Base-by-base conservation (phyloP, 2,888 invertebrate species). In the Tortricodes alternella region DNA sequence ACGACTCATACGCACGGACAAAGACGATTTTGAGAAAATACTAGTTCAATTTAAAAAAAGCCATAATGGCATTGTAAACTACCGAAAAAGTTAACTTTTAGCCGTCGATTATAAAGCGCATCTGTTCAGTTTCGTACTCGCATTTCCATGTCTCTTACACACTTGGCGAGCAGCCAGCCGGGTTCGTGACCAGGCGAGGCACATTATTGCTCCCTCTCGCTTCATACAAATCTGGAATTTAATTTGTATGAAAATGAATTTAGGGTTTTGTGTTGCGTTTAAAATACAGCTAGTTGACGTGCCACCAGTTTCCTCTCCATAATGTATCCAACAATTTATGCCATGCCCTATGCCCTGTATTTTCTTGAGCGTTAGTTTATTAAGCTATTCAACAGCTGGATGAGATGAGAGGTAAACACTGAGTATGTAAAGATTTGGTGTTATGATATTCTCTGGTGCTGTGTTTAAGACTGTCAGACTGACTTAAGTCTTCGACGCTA, bases 211-310 rank as follows among this genome's bases (percentile, higher is more conserved):
- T 58, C 61, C 58, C 59, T 50, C 53, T 58, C 16, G 52, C 43
- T 48, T 44, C 64, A 65, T 65, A 67, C 68, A 67, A 70, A 67
- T 70, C 63, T 59, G 62, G 62, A 71, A 68, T 73, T 73, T 68
- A 70, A 74, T 74, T 71, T 74, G 34, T 60, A 58, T 66, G 69
- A 78, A 71, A 74, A 78, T 79, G 73, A 70, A 70, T 75, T 72
- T 70, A 73, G 73, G 71, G 66, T 57, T 61, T 58, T 58, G 63
- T 65, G 61, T 27, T 49, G 57, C 19, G 53, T 58, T 60, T 67
- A 59, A 67, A 64, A 69, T 64, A 66, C 43, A 41, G 48, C 53
- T 15, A 49, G 41, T 49, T 43, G 49, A 43, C 35, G 49, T 48
- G 53, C 21, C 35, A 38, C 46, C 48, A 35, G 35, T 34, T 49